phyloP scores from a whole-genome alignment of 1,140 invertebrate genomes.

The Grapholita molesta region DNA sequence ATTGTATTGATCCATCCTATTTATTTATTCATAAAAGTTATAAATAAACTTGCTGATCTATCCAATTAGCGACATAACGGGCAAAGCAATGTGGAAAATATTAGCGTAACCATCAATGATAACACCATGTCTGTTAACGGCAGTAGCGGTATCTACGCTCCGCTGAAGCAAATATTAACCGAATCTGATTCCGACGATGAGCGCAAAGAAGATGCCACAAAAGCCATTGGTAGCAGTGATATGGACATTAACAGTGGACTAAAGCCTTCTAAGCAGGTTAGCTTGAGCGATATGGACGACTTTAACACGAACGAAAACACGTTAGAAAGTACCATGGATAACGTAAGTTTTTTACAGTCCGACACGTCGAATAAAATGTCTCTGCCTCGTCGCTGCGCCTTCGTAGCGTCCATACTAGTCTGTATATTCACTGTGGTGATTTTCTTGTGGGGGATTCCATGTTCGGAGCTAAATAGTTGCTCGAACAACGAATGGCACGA shows the following conservation, averaged over 20 bases:
- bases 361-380: constrained; percentile 80
- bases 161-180: constrained; percentile 84
- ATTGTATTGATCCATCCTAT: not conserved
- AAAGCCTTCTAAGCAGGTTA: constrained; percentile 65
- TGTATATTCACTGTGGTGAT: constrained; percentile 84
- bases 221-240: constrained; percentile 65
- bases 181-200: constrained; percentile 88
- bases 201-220: constrained; percentile 58
- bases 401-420: constrained; percentile 83
- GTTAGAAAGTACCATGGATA: constrained; percentile 70
- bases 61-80: not conserved
- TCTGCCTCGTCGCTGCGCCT: constrained; percentile 80
- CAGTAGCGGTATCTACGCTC: constrained; percentile 82
- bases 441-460: constrained; percentile 87
- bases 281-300: constrained; percentile 69
- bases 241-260: constrained; percentile 78
- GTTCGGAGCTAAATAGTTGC: constrained; percentile 82
- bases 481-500: constrained; percentile 71
- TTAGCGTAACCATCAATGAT: not conserved
- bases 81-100: constrained; percentile 19
- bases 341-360: constrained; percentile 78
- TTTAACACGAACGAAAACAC: constrained; percentile 77
- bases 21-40: not conserved
- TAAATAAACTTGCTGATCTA: not conserved
- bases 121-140: constrained; percentile 68